Base-by-base conservation (phyloP, 2,797 vertebrate genomes). In the Oophaga sylvatica region DNA sequence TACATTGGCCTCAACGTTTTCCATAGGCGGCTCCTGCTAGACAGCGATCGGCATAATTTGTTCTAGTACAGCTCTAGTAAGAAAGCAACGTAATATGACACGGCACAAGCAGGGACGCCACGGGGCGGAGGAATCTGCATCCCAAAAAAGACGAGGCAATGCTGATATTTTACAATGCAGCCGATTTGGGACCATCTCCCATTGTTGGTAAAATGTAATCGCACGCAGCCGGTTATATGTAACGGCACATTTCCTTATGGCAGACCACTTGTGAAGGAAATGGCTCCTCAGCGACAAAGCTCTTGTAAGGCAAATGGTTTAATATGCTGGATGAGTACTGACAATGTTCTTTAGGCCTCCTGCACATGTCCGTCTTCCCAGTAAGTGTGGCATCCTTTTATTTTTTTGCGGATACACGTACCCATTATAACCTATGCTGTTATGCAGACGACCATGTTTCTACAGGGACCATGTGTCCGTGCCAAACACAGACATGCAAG, bases 1-100 rank as follows among this genome's bases (percentile, higher is more conserved):
- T 80, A 80, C 22, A 45, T 35, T 4, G 22, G 79, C 59, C 60
- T 45, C 62, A 63, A 65, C 79, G 45, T 80, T 80, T 80, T n/a
- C 59, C 79, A 80, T 80, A 80, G 31, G 59, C 79, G 45, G 60
- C 31, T 63, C 35, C 15, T 45, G 79, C 59, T 80, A 80, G 60
- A 45, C 79, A 80, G 59, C 13, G 35, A 45, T 80, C 59, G n/a
- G 79, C 59, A 63, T 22, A 62, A 80, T 20, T 80, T 80, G 78
- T 80, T 62, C 78, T 62, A 31, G 57, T 62, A 63, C 59, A 62
- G 78, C 78, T 80, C 60, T 12, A 29, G 53, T 78, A 11, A 11
- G 35, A 22, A 31, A 80, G 1, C 20, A 29, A 60, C 35, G 56
- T 20, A 62, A 62, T 22, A 60, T 60, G 78, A 60, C 26, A 59